Evolutionary conservation across 2,888 invertebrate species (phyloP), one percentile per base, ranked within the genome.

Genomic region (Rotaria macrura): DNA sequence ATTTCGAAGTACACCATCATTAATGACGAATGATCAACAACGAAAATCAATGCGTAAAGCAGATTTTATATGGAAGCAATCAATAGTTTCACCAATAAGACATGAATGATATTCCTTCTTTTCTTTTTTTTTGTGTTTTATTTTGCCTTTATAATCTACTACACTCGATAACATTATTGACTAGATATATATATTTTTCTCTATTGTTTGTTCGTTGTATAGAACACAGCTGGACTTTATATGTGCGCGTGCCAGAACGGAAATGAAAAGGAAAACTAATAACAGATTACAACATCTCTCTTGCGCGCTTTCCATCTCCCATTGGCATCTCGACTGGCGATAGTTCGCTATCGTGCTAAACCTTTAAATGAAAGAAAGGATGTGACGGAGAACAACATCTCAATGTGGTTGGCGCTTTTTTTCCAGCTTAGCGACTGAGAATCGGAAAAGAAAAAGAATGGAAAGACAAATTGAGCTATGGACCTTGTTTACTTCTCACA

Each of bases 281-380:
- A 57, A 57, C 55, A 57, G 55, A 57, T 57, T 57, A 57, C 55
- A 57, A 57, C 55, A 57, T 57, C 55, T 57, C 55, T 57, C 29
- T 57, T 57, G 55, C 14, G 55, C 55, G 25, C 55, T n/a, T 57
- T 57, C 55, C 55, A 57, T 57, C 55, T 57, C 55, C 14, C 55
- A 57, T 29, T 57, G 55, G 55, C n/a, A 57, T 57, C 55, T 57
- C 55, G 55, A 57, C 29, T 29, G 12, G n/a, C n/a, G n/a, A 29
- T n/a, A n/a, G 55, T 57, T 57, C n/a, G 55, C 55, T 57, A 57
- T 57, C 55, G 55, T 57, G n/a, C 55, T 57, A 57, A 57, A 57
- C 55, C 55, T 57, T 25, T 57, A 57, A 57, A 57, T 57, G n/a
- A 57, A 57, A n/a, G 55, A 57, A 57, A n/a, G n/a, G n/a, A 57